Conservation (phyloP, 2,113 vertebrate species). For the Panthera tigris region DNA sequence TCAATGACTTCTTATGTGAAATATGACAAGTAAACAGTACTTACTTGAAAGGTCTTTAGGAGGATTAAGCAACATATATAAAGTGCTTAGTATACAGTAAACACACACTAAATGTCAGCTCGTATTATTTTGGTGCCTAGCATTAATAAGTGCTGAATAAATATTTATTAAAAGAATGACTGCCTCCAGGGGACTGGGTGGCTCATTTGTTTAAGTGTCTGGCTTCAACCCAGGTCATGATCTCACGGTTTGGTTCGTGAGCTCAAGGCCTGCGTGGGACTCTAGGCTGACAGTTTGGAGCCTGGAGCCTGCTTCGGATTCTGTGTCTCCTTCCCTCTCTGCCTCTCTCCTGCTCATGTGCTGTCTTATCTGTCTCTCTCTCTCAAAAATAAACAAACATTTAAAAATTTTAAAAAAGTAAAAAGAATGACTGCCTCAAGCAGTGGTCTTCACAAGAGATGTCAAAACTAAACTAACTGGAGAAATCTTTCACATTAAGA, state of each 20-base stretch:
- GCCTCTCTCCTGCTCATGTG: too few species aligned
- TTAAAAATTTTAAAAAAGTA: too few species aligned
- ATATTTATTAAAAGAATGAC: slow-evolving; percentile 11
- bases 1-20: not conserved
- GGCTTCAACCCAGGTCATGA: too few species aligned
- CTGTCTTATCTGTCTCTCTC: too few species aligned
- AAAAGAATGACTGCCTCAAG: slow-evolving; percentile 20
- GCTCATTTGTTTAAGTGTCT: too few species aligned
- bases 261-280: too few species aligned
- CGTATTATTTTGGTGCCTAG: not conserved
- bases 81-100: not conserved
- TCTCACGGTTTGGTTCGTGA: too few species aligned
- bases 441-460: not conserved
- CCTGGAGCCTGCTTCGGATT: too few species aligned
- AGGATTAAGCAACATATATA: not conserved
- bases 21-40: not conserved
- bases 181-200: not conserved
- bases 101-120: not conserved
- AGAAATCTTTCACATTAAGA: slow-evolving; percentile 51
- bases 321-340: too few species aligned
- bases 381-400: too few species aligned
- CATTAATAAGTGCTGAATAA: slow-evolving; percentile 7
- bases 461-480: slow-evolving; percentile 35
- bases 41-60: not conserved
- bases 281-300: too few species aligned